A percentile compares a stretch with the other conserved stretches of the same genome.
These are phyloP conservation scores for Osmerus eperlanus DNA, from an alignment of 2,113 vertebrate genomes.

Conservation along the genomic window DNA sequence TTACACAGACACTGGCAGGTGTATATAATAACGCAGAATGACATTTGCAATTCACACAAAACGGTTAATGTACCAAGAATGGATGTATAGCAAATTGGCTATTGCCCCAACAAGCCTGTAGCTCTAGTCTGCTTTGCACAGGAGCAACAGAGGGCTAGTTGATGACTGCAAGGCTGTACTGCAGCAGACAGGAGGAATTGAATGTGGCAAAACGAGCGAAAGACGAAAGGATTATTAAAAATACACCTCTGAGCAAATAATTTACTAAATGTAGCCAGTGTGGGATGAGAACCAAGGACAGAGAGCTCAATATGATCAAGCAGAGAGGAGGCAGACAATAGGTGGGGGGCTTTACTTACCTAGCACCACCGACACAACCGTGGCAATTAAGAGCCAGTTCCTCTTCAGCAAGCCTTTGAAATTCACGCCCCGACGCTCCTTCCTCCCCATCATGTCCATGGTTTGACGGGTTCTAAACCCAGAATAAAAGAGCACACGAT, in stretches of 20 bases:
- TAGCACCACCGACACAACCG: constrained; percentile 80
- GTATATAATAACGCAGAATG: background rate
- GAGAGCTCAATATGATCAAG: background rate
- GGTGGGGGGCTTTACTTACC: constrained; percentile 73
- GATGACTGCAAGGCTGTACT: background rate
- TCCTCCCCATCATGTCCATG: constrained; percentile 75
- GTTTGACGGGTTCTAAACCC: constrained; percentile 23
- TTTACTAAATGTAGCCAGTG: background rate
- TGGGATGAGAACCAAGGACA: constrained; percentile 13
- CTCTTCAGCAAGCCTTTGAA: constrained; percentile 75
- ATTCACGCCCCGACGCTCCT: constrained; percentile 64
- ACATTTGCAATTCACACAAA: background rate
- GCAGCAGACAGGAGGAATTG: background rate
- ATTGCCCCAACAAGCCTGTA: background rate
- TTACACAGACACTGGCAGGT: constrained; percentile 1
- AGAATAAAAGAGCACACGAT: constrained; percentile 8
- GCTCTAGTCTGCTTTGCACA: background rate
- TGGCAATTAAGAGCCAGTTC: constrained; percentile 89
- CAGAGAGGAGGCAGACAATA: constrained; percentile 23
- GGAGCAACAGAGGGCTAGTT: background rate
- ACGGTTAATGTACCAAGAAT: background rate
- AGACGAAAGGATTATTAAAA: background rate
- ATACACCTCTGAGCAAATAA: constrained; percentile 5
- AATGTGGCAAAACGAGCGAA: background rate
- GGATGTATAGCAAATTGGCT: background rate